Conservation (phyloP, 2,113 vertebrate genomes). For the Paradoxurus hermaphroditus region DNA sequence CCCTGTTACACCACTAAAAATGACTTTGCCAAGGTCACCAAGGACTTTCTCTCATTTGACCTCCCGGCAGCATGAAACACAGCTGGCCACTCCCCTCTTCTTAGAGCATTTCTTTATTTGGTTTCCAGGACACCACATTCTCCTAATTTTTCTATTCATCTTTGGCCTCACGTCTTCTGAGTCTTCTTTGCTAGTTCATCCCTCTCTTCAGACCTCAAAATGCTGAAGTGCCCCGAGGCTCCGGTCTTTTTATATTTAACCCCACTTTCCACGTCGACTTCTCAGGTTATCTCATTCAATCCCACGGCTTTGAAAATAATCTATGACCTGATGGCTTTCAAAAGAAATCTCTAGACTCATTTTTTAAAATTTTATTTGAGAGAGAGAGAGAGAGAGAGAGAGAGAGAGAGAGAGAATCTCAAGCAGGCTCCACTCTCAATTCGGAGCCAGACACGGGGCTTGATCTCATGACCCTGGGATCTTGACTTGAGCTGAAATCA, state of each 20-base stretch:
- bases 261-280: background rate
- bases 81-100: conserved; percentile 3
- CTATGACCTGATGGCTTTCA: background rate
- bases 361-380: no score
- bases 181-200: background rate
- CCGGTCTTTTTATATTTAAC: background rate
- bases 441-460: no score
- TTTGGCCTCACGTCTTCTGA: background rate
- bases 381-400: no score
- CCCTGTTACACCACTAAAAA: conserved; percentile 4
- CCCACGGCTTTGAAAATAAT: conserved; percentile 8
- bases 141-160: conserved; percentile 11
- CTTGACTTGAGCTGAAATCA: no score
- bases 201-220: conserved; percentile 2
- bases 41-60: background rate
- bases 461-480: no score
- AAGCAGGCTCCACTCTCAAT: no score
- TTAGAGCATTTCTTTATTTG: conserved; percentile 41
- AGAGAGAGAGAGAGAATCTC: no score
- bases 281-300: background rate
- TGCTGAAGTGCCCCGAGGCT: background rate
- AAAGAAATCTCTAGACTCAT: background rate
- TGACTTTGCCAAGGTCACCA: background rate
- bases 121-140: conserved; percentile 28
- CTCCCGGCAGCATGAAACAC: background rate